Conservation (phyloP, 2,113 vertebrate genomes). For the Zosterops hypoxanthus region DNA sequence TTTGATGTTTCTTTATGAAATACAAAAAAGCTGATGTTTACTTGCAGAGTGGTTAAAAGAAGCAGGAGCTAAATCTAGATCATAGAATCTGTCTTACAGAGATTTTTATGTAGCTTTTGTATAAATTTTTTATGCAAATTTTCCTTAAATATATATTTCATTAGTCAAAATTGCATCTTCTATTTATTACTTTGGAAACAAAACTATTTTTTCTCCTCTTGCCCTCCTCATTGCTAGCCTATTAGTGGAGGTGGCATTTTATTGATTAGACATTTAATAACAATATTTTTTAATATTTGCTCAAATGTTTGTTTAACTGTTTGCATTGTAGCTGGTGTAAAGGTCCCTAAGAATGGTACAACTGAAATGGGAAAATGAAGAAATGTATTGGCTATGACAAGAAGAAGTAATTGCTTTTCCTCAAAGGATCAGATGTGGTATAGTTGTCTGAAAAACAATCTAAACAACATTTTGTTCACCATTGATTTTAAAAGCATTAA, state of each 20-base stretch:
- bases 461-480: slow-evolving; percentile 72
- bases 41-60: slow-evolving; percentile 47
- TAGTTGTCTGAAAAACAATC: slow-evolving; percentile 67
- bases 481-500: slow-evolving; percentile 78
- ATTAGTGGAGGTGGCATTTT: slow-evolving; percentile 48
- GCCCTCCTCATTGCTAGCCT: not conserved
- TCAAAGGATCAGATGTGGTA: slow-evolving; percentile 57
- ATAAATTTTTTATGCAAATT: slow-evolving; percentile 43
- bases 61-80: slow-evolving; percentile 44
- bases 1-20: slow-evolving; percentile 55
- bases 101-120: slow-evolving; percentile 44
- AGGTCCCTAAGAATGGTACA: slow-evolving; percentile 21
- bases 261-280: slow-evolving; percentile 67
- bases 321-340: slow-evolving; percentile 32
- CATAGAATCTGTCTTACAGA: slow-evolving; percentile 28
- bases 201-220: not conserved
- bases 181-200: slow-evolving; percentile 37
- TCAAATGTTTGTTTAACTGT: slow-evolving; percentile 68
- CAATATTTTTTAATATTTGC: slow-evolving; percentile 15
- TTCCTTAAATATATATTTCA: slow-evolving; percentile 36
- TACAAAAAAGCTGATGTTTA: slow-evolving; percentile 52
- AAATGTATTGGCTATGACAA: slow-evolving; percentile 72
- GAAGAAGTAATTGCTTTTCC: slow-evolving; percentile 73
- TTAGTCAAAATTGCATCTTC: not conserved
- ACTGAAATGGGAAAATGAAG: slow-evolving; percentile 44